These are phyloP conservation scores for Candidula unifasciata DNA, from an alignment of 2,888 invertebrate genomes.

Conservation along the genomic window DNA sequence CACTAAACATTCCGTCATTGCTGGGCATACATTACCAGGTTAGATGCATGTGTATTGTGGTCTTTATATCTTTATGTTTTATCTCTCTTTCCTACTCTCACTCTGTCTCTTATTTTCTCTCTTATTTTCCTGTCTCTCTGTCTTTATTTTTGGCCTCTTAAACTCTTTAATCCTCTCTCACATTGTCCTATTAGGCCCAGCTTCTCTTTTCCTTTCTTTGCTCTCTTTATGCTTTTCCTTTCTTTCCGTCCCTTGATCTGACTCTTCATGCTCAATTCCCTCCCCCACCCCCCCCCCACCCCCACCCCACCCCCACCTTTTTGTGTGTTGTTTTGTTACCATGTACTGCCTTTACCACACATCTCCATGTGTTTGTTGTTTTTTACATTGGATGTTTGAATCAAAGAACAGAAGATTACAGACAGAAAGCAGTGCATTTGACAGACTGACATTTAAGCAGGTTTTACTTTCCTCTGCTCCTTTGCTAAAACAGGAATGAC, in stretches of 20 bases:
- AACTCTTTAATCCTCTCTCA: background rate
- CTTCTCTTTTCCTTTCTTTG: background rate
- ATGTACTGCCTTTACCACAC: no score
- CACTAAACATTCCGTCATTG: conserved; percentile 64
- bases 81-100: background rate
- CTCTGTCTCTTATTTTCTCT: background rate
- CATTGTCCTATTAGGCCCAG: no score
- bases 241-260: conserved; percentile 10
- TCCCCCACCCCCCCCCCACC: no score
- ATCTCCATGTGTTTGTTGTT: no score
- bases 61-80: background rate
- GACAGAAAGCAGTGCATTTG: no score
- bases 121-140: background rate
- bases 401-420: no score
- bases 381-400: no score
- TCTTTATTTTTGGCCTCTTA: background rate
- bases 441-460: no score
- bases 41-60: background rate
- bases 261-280: background rate
- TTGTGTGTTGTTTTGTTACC: no score
- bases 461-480: no score
- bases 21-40: conserved; percentile 71
- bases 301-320: no score
- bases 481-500: no score
- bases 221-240: background rate